A percentile compares a stretch with the other conserved stretches of the same genome.
phyloP scores from a whole-genome alignment of 1,140 invertebrate species.

The Caenorhabditis remanei region DNA sequence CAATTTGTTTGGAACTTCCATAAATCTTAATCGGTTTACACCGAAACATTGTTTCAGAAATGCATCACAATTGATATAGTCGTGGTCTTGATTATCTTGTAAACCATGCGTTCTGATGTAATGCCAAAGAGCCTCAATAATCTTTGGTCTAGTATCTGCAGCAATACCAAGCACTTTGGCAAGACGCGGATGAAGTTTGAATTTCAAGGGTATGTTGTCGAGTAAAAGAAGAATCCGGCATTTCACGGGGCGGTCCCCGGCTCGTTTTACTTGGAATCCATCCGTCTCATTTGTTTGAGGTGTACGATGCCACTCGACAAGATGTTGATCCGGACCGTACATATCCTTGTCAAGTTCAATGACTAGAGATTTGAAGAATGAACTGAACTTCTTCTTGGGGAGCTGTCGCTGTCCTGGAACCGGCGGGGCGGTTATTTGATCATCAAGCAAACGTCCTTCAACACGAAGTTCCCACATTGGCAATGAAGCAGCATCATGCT shows the following conservation, averaged over 20 bases:
- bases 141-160: slow-evolving; percentile 95
- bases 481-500: slow-evolving; percentile 86
- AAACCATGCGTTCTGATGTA: slow-evolving; percentile 97
- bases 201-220: slow-evolving; percentile 98
- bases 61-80: slow-evolving; percentile 95
- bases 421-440: slow-evolving; percentile 78
- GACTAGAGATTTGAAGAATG: slow-evolving; percentile 97
- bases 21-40: slow-evolving; percentile 94
- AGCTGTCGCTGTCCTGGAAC: not conserved
- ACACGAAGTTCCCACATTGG: slow-evolving; percentile 96
- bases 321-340: slow-evolving; percentile 95
- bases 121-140: slow-evolving; percentile 98
- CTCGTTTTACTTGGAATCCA: slow-evolving; percentile 98
- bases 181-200: slow-evolving; percentile 94
- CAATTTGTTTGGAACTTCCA: slow-evolving; percentile 96
- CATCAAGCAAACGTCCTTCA: slow-evolving; percentile 94
- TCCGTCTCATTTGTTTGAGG: slow-evolving; percentile 98
- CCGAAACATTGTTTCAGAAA: slow-evolving; percentile 84
- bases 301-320: slow-evolving; percentile 91
- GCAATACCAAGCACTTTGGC: slow-evolving; percentile 93
- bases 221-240: slow-evolving; percentile 96
- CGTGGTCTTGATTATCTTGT: slow-evolving; percentile 81
- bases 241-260: slow-evolving; percentile 97
- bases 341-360: slow-evolving; percentile 99
- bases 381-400: slow-evolving; percentile 95